These are phyloP conservation scores for Athetis lepigone DNA, from an alignment of 2,888 invertebrate species.

Conservation along the genomic window DNA sequence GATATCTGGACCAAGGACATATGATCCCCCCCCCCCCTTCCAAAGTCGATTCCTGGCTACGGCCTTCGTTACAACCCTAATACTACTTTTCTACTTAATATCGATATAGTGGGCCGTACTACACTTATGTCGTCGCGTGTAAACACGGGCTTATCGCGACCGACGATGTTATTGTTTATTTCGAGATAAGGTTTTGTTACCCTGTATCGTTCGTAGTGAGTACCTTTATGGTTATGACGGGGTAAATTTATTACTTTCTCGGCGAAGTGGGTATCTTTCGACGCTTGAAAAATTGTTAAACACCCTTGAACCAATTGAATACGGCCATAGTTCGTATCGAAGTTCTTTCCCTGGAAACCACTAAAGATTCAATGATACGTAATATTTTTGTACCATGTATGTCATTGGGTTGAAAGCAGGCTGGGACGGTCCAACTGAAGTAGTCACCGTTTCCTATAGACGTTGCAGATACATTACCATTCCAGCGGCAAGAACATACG, in stretches of 20 bases:
- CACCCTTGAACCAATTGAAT: not conserved
- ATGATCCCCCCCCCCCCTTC: too few species aligned
- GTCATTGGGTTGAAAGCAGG: too few species aligned
- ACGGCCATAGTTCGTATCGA: not conserved
- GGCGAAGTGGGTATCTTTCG: not conserved
- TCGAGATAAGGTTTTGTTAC: conserved; percentile 51
- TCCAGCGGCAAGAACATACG: too few species aligned
- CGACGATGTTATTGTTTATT: conserved; percentile 49
- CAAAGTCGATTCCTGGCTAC: too few species aligned
- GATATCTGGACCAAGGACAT: too few species aligned
- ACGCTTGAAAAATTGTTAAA: not conserved
- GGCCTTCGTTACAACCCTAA: too few species aligned
- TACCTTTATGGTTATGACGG: conserved; percentile 13
- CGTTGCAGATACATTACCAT: too few species aligned
- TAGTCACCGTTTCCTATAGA: too few species aligned
- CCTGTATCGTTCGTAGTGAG: conserved; percentile 16
- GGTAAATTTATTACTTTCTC: conserved; percentile 28
- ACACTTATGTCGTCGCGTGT: conserved; percentile 41
- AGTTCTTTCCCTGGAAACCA: not conserved
- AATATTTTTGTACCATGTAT: too few species aligned
- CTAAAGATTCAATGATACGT: not conserved
- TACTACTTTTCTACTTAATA: too few species aligned
- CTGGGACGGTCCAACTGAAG: too few species aligned
- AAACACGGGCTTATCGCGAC: conserved; percentile 47
- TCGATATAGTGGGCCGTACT: not conserved